These are phyloP conservation scores for Ichneumoninae sp. DNA, from an alignment of 2,888 invertebrate genomes.

Conservation along the genomic window DNA sequence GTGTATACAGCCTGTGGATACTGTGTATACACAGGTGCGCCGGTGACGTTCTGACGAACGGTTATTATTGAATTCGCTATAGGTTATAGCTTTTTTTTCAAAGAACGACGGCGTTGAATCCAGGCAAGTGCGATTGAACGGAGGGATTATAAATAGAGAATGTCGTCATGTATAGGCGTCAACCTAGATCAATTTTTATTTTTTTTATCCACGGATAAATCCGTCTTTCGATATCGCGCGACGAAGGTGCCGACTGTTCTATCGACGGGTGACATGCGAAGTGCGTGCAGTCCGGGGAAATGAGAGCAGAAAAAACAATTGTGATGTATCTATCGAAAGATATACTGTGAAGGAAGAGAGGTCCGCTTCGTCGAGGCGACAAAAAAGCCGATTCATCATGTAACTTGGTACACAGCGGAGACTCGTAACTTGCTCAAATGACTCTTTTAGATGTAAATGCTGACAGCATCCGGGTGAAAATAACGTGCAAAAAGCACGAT, in stretches of 20 bases:
- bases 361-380: background rate
- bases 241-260: background rate
- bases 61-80: conserved; percentile 6
- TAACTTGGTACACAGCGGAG: background rate
- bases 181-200: background rate
- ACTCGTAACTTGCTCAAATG: background rate
- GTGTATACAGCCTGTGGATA: background rate
- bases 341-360: background rate
- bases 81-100: background rate
- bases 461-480: background rate
- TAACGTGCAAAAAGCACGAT: background rate
- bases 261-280: background rate
- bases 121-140: background rate
- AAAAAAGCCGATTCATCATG: background rate
- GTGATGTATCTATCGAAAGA: background rate
- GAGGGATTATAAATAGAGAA: background rate
- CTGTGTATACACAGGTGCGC: background rate
- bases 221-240: background rate
- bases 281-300: background rate
- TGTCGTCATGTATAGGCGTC: background rate
- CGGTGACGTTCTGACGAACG: background rate
- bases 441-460: background rate
- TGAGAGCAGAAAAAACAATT: background rate
- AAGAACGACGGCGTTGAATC: background rate
- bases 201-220: background rate